These are phyloP conservation scores for Gnatocerus cornutus DNA, from an alignment of 2,888 invertebrate genomes.

Conservation along the genomic window DNA sequence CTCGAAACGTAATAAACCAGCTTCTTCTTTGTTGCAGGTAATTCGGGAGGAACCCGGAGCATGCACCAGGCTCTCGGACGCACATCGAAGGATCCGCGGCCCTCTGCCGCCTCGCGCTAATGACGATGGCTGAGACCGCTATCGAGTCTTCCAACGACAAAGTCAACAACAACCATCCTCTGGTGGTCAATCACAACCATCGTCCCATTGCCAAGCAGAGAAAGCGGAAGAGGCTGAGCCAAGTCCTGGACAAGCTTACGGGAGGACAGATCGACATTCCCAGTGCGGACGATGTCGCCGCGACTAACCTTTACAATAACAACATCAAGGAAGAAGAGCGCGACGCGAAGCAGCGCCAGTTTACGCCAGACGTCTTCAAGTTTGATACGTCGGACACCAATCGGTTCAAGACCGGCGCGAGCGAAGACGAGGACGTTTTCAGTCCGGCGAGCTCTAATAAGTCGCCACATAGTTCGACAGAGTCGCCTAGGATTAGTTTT, in stretches of 20 bases:
- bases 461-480: conserved; percentile 74
- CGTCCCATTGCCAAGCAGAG: conserved; percentile 78
- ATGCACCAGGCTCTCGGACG: conserved; percentile 51
- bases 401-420: conserved; percentile 67
- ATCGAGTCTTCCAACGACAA: conserved; percentile 74
- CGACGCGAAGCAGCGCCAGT: conserved; percentile 61
- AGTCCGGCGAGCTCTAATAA: conserved; percentile 75
- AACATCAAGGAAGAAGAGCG: conserved; percentile 49
- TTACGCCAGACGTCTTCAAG: conserved; percentile 72
- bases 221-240: conserved; percentile 86
- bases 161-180: conserved; percentile 75
- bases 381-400: conserved; percentile 70
- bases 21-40: conserved; percentile 55
- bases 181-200: conserved; percentile 77
- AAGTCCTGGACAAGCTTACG: conserved; percentile 84
- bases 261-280: conserved; percentile 65
- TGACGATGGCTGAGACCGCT: conserved; percentile 83
- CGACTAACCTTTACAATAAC: conserved; percentile 64
- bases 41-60: conserved; percentile 50
- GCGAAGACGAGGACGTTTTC: conserved; percentile 76
- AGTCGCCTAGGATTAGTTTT: conserved; percentile 74
- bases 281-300: conserved; percentile 59
- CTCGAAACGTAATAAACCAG: conserved; percentile 18
- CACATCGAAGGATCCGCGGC: conserved; percentile 71
- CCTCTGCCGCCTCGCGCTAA: conserved; percentile 75